Percentiles rank a stretch among this genome's conserved stretches.
These are phyloP conservation scores for Pammene fasciana DNA, from an alignment of 2,888 invertebrate genomes.

Conservation along the genomic window DNA sequence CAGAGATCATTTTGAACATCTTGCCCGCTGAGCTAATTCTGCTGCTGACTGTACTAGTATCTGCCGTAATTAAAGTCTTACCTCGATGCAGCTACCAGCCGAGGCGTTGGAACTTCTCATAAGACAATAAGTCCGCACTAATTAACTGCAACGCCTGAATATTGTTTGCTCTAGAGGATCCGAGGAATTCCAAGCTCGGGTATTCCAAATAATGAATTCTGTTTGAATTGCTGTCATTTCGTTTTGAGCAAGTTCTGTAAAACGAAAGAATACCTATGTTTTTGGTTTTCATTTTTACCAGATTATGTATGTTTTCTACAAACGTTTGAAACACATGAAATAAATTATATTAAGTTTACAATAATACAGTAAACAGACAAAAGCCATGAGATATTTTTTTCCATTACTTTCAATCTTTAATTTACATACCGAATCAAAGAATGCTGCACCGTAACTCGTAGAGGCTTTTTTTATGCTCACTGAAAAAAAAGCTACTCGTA, in stretches of 20 bases:
- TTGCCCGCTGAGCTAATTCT: not conserved
- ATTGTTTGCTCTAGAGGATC: conserved; percentile 6
- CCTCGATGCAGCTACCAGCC: conserved; percentile 8
- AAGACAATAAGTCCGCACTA: conserved; percentile 30
- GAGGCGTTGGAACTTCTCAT: conserved; percentile 24
- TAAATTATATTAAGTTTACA: too few species aligned
- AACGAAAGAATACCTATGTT: not conserved
- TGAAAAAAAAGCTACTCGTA: too few species aligned
- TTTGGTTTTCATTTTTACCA: not conserved
- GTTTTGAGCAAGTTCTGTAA: not conserved
- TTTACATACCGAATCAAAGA: too few species aligned
- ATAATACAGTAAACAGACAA: too few species aligned
- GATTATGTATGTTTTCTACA: too few species aligned
- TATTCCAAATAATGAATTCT: conserved; percentile 13
- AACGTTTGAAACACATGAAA: too few species aligned
- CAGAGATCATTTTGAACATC: too few species aligned
- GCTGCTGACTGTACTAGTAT: not conserved
- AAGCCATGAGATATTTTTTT: too few species aligned
- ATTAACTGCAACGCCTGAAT: conserved; percentile 25
- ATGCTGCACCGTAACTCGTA: too few species aligned
- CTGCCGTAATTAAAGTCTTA: conserved; percentile 24
- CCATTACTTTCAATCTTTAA: too few species aligned
- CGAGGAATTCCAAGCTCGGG: not conserved
- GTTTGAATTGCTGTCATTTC: not conserved
- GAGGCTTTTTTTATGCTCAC: too few species aligned